Evolutionary conservation across 2,797 vertebrate genomes (phyloP), one percentile per base, ranked within the genome.

Genomic region (Poecile montanus): DNA sequence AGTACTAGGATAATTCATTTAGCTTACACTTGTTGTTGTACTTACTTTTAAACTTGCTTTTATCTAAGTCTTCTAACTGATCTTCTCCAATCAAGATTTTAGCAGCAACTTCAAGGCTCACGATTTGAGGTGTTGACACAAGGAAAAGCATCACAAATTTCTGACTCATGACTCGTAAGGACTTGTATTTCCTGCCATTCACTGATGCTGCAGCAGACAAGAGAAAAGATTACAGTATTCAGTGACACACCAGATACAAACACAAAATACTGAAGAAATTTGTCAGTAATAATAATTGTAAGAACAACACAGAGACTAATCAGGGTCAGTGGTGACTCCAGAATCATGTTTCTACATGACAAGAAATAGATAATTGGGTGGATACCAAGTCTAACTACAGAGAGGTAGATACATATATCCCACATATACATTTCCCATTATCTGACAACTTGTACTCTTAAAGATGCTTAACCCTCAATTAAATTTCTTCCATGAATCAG

Each of bases 21-120:
- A 86, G 57, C 32, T 89, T 57, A n/a, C 11, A 2, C 14, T 54
- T 68, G 47, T 13, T 60, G 25, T 20, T 83, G 62, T 81, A 98
- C 99, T 99, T 98, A 99, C 99, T 99, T 98, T 99, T 99, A 96
- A 99, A 99, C 96, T 99, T 99, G 98, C 98, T 99, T 98, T 99
- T 99, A 98, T 99, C 99, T 51, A 98, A 97, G 93, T 99, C 98
- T 58, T 98, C 98, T 22, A 98, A 97, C 30, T 99, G 99, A 96
- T 99, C 99, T 93, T 99, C 99, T 72, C 99, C 99, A 36, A 99
- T 99, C 93, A 99, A 97, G 95, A 99, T 99, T 98, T 99, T 99
- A 48, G 99, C 99, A 44, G 99, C 99, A n/a, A 99, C 96, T 74
- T 99, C 99, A 83, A 99, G 98, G 95, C 98, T 99, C 67, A 99